These are phyloP conservation scores for Alouatta palliata DNA, from an alignment of 2,113 vertebrate species.

Conservation along the genomic window DNA sequence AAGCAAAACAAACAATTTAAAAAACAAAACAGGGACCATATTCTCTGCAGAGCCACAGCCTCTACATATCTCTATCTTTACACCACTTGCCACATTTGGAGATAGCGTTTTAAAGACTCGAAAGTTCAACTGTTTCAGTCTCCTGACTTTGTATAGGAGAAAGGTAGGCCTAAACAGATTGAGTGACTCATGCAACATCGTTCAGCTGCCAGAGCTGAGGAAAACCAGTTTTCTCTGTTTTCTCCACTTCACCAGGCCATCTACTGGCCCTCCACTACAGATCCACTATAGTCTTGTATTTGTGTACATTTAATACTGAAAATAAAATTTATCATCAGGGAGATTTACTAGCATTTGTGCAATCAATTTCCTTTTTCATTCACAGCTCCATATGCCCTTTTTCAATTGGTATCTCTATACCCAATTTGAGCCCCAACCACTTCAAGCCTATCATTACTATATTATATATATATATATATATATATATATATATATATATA, in stretches of 20 bases:
- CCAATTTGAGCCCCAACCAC: background rate
- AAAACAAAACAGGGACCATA: background rate
- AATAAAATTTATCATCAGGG: background rate
- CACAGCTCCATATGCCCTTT: background rate
- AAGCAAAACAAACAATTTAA: background rate
- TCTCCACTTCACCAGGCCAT: background rate
- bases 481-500: too few species aligned
- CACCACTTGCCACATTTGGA: background rate
- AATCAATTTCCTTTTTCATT: background rate
- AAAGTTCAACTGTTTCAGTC: background rate
- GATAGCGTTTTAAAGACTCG: background rate
- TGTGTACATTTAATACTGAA: background rate
- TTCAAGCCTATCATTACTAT: background rate
- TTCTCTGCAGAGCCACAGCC: background rate
- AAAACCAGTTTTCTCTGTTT: background rate
- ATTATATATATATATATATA: too few species aligned
- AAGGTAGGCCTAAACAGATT: background rate
- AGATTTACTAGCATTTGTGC: constrained; percentile 5
- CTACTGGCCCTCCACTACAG: background rate
- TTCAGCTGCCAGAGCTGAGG: background rate
- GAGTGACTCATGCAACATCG: background rate
- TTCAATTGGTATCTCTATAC: background rate
- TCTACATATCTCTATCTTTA: background rate
- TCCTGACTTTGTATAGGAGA: background rate
- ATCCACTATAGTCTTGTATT: background rate